phyloP scores from a whole-genome alignment of 2,888 invertebrate genomes.

The Criorhina ranunculi region DNA sequence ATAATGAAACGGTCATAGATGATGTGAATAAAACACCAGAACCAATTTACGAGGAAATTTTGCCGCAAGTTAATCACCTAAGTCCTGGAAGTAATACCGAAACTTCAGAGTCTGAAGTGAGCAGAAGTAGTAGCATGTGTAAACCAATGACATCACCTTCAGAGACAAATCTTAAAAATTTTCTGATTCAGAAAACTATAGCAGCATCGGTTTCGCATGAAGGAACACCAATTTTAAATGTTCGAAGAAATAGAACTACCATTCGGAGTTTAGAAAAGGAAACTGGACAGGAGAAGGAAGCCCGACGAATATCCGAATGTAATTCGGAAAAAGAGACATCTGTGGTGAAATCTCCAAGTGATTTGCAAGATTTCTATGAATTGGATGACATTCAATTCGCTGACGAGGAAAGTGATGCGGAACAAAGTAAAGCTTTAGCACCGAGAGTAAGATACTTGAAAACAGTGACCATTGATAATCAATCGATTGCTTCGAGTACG shows the following conservation, averaged over 20 bases:
- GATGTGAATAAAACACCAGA: slow-evolving; percentile 86
- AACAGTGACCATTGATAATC: slow-evolving; percentile 70
- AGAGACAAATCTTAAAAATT: slow-evolving; percentile 79
- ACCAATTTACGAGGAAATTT: slow-evolving; percentile 84
- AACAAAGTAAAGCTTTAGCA: slow-evolving; percentile 61
- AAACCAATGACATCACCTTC: slow-evolving; percentile 83
- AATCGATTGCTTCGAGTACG: slow-evolving; percentile 67
- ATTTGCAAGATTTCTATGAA: slow-evolving; percentile 86
- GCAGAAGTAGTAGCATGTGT: slow-evolving; percentile 80
- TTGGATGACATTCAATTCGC: slow-evolving; percentile 89
- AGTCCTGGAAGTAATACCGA: slow-evolving; percentile 88
- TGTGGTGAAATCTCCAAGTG: slow-evolving; percentile 88
- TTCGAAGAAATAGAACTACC: slow-evolving; percentile 20
- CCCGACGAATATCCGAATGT: slow-evolving; percentile 79
- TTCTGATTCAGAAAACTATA: slow-evolving; percentile 78
- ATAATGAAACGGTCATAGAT: slow-evolving; percentile 88
- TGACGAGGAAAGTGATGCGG: slow-evolving; percentile 85
- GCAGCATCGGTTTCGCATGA: slow-evolving; percentile 79
- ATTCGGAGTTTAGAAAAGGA: too few species aligned
- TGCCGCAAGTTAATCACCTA: slow-evolving; percentile 84
- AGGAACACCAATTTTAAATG: slow-evolving; percentile 38
- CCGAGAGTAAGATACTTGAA: slow-evolving; percentile 64
- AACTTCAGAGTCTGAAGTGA: slow-evolving; percentile 86
- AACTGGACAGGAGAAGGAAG: slow-evolving; percentile 34
- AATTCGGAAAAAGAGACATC: slow-evolving; percentile 88